Conservation (phyloP, 2,888 invertebrate genomes). For the Boloria selene region DNA sequence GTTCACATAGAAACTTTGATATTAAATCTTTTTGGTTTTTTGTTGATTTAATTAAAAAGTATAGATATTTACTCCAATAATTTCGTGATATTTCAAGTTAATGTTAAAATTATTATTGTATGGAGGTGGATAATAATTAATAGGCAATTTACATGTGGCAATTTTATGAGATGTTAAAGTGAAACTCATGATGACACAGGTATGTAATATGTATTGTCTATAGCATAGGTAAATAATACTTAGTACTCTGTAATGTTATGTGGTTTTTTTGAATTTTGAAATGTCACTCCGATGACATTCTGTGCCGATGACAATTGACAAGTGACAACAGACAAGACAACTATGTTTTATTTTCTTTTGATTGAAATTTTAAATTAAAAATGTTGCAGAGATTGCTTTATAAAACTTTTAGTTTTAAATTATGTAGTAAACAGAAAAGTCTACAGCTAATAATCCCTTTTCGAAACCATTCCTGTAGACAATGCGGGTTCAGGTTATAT, state of each 20-base stretch:
- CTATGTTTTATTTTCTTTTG: constrained; percentile 45
- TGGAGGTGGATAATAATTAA: no score
- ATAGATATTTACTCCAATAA: constrained; percentile 5
- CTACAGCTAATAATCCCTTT: constrained; percentile 54
- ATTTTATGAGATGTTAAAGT: neutral
- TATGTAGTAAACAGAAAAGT: constrained; percentile 59
- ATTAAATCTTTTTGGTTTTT: no score
- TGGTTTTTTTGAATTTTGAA: no score
- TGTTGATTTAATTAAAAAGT: neutral
- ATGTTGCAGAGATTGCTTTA: constrained; percentile 56
- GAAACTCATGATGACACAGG: no score
- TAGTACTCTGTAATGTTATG: no score
- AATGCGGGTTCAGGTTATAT: constrained; percentile 69
- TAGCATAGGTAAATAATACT: no score
- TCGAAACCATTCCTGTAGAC: constrained; percentile 60
- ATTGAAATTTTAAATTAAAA: constrained; percentile 45
- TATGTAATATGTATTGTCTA: no score
- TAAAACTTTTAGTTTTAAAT: constrained; percentile 62
- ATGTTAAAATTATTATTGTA: neutral
- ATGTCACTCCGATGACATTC: neutral
- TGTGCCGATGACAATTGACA: no score
- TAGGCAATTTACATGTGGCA: constrained; percentile 11
- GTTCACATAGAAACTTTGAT: no score
- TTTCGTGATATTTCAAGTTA: neutral
- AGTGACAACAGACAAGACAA: constrained; percentile 34